Conservation (phyloP, 2,888 invertebrate species). For the Euzetes globulus region DNA sequence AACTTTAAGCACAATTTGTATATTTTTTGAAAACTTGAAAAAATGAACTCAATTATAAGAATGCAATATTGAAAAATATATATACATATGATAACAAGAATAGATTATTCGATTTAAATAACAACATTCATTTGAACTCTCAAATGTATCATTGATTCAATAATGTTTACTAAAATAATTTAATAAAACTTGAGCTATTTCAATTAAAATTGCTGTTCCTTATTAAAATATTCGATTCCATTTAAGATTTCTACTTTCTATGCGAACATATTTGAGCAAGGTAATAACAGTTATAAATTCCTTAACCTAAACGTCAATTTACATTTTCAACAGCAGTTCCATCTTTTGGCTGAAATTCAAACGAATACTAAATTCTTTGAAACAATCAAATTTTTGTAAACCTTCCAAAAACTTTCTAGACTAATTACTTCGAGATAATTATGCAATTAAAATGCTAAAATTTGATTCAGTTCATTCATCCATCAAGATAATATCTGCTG, state of each 20-base stretch:
- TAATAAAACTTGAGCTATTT: neutral
- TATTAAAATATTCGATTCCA: too few species aligned
- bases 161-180: neutral
- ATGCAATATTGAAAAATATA: neutral
- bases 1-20: conserved; percentile 9
- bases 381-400: neutral
- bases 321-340: neutral
- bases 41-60: neutral
- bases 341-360: neutral
- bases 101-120: neutral
- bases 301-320: neutral
- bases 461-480: too few species aligned
- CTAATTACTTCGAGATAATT: too few species aligned
- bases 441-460: too few species aligned
- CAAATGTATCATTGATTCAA: too few species aligned
- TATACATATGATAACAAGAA: neutral
- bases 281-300: too few species aligned
- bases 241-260: too few species aligned
- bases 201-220: neutral
- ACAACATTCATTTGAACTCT: neutral
- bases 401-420: too few species aligned
- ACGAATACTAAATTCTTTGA: neutral
- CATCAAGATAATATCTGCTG: too few species aligned
- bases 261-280: too few species aligned
- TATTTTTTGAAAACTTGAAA: neutral